A percentile compares a stretch with the other conserved stretches of the same genome.
These are phyloP conservation scores for Lithodes maja DNA, from an alignment of 2,888 invertebrate genomes.

Conservation along the genomic window DNA sequence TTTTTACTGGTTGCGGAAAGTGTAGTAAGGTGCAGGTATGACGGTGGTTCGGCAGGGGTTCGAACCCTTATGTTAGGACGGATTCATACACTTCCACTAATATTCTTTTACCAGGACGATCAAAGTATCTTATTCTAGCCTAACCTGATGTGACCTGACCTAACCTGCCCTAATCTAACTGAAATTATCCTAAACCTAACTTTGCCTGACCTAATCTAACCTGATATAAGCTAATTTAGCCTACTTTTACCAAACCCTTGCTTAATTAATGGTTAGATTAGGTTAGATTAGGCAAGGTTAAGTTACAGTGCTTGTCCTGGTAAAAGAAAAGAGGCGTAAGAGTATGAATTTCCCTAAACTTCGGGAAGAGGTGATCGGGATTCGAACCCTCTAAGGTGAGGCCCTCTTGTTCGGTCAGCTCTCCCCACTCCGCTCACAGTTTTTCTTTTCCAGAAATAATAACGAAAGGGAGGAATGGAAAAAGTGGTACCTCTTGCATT, in stretches of 20 bases:
- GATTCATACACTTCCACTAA: no score
- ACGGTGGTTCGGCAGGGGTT: no score
- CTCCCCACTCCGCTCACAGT: not conserved
- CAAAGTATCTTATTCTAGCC: not conserved
- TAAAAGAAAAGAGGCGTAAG: not conserved
- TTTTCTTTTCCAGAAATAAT: not conserved
- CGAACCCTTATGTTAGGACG: no score
- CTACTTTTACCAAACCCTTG: not conserved
- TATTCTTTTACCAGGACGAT: no score
- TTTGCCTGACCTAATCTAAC: not conserved
- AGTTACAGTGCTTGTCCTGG: not conserved
- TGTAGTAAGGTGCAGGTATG: no score
- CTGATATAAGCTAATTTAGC: not conserved
- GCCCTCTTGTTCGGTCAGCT: not conserved
- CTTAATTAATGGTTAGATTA: not conserved
- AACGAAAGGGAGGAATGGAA: not conserved
- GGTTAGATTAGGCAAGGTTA: not conserved
- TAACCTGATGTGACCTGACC: not conserved
- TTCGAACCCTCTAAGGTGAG: not conserved
- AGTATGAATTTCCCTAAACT: not conserved
- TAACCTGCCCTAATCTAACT: not conserved
- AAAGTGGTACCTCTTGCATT: conserved; percentile 3
- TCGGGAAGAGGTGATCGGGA: not conserved
- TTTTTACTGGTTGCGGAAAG: no score
- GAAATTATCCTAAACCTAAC: not conserved